Evolutionary conservation across 2,888 invertebrate species (phyloP).

Genomic region (Rhingia rostrata): DNA sequence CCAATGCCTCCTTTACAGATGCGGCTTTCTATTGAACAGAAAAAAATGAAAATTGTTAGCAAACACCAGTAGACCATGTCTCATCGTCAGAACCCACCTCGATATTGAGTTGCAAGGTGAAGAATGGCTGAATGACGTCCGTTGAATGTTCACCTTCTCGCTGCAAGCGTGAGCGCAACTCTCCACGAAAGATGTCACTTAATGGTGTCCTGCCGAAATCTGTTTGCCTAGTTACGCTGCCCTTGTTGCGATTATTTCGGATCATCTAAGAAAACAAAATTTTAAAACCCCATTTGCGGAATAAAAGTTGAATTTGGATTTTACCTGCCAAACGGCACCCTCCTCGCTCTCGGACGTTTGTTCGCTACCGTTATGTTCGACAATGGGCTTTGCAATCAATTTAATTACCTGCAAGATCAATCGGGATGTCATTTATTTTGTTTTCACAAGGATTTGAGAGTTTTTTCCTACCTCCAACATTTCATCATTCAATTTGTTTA

Average conservation of each 20-base stretch:
- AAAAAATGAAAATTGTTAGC: constrained; percentile 22
- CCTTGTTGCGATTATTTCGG: constrained; percentile 93
- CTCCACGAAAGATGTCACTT: constrained; percentile 96
- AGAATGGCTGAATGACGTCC: constrained; percentile 97
- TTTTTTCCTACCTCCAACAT: constrained; percentile 91
- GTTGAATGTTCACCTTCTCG: constrained; percentile 88
- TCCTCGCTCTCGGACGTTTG: constrained; percentile 81
- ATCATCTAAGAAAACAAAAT: constrained; percentile 78
- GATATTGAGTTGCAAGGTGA: constrained; percentile 96
- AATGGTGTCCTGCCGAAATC: constrained; percentile 93
- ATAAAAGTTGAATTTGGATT: background rate
- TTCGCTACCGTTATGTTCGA: constrained; percentile 83
- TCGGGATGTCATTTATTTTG: background rate
- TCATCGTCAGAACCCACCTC: constrained; percentile 85
- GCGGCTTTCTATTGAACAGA: constrained; percentile 87
- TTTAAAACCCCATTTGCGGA: background rate
- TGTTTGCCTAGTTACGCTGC: constrained; percentile 93
- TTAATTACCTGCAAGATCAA: constrained; percentile 84
- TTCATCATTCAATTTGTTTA: constrained; percentile 98
- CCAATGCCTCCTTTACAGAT: constrained; percentile 93
- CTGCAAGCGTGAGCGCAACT: constrained; percentile 92
- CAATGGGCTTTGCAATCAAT: constrained; percentile 84
- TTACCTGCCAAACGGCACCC: constrained; percentile 83
- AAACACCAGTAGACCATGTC: background rate
- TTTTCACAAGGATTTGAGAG: background rate